Base-by-base conservation (phyloP, 2,113 vertebrate genomes). In the Arothron firmamentum region DNA sequence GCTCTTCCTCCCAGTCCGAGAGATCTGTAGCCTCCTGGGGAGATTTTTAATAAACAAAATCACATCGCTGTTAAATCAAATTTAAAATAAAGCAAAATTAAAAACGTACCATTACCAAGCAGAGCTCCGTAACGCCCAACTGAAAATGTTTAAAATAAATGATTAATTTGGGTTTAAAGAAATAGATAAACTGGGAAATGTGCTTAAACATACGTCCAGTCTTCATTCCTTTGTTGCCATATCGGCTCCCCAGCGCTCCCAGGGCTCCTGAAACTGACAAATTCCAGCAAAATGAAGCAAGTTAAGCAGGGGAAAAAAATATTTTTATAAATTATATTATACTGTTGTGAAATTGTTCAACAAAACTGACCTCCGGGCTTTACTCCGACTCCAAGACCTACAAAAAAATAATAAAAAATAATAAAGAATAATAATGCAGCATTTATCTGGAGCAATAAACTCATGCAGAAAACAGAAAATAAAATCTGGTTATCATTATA, bases 171-270 rank as follows among this genome's bases (percentile, higher is more conserved):
- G 0, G 46, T 10, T 19, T 34, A 16, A 28, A 0, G 16, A 7
- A 2, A 15, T 6, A n/a, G 34, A 38, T 9, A 10, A 47, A 47
- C 16, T 49, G 5, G 4, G 16, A n/a, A n/a, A 49, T 14, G 8
- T 5, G n/a, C 45, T 52, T 8, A 11, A 15, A 72, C 85, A 3
- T 67, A 90, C 88, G 45, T 70, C 80, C 85, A 38, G 79, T 59
- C 43, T 89, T 91, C 73, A 85, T 83, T 1, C 77, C 83, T 70
- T 88, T 89, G 66, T 9, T 82, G 49, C 74, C 80, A 43, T 87
- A 85, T 59, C 85, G 67, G 61, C 28, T 81, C 42, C 84, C 87
- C 34, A 87, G 58, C 0, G 85, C 80, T 59, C 83, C 85, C 0
- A 85, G 82, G 8, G 88, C 53, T 1, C 87, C 88, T n/a, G 70